Evolutionary conservation across 2,797 vertebrate species (phyloP), one percentile per base, ranked within the genome.

Genomic region (Lithobates sylvaticus): DNA sequence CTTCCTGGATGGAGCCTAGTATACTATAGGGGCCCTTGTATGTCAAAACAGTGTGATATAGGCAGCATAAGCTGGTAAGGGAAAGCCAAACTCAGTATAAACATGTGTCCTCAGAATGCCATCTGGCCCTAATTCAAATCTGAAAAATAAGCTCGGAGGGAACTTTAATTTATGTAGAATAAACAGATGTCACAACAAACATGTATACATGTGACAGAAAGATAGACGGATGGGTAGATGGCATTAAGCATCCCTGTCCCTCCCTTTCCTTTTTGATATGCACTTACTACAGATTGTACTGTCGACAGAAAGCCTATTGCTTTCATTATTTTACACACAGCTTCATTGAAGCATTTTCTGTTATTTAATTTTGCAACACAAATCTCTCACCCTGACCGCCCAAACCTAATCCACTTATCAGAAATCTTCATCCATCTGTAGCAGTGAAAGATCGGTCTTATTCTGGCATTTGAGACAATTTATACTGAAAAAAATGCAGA

Each of bases 241-340:
- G 12, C 0, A 13, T 47, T 47, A 47, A 47, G 2, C 44, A 29
- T 67, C 26, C 36, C 26, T n/a, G 1, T 72, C 81, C 58, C 72
- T 68, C 39, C 61, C 12, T 10, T 36, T 21, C n/a, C 47, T 64
- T 23, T 26, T 44, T 84, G 76, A 36, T 32, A 13, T 84, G 15
- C 36, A 58, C 54, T 50, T 47, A 12, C 18, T 26, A 34, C 16
- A 26, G 5, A 21, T 44, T 68, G 69, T 77, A 29, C 32, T 70
- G 21, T 32, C 68, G 1, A 39, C 39, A 39, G 39, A 39, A 9
- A 39, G 39, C 39, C 39, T 39, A 39, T 39, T 77, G 77, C 82
- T 84, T 84, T 84, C 82, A 84, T 84, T 84, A 77, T 44, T 77
- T 77, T 68, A 84, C 47, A 71, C 75, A 34, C 83, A 75, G 71